phyloP scores from a whole-genome alignment of 2,113 vertebrate genomes.

The Aptenodytes patagonicus region DNA sequence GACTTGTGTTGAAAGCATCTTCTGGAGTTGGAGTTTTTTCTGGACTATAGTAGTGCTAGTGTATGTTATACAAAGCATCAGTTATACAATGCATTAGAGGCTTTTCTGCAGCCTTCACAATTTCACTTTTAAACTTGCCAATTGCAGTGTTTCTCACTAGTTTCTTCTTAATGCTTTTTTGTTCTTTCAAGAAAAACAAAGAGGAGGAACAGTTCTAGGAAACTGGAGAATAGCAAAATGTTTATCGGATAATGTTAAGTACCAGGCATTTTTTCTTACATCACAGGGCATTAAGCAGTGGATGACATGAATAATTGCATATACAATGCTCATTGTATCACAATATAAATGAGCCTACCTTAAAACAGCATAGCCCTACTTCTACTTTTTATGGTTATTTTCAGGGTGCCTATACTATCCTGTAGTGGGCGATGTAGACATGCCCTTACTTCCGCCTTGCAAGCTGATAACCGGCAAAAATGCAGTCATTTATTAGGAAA shows the following conservation, averaged over 20 bases:
- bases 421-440: neutral
- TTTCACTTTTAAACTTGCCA: neutral
- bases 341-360: neutral
- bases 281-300: neutral
- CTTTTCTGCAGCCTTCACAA: neutral
- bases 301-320: neutral
- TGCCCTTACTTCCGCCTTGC: neutral
- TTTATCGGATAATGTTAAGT: neutral
- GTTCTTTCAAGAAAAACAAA: neutral
- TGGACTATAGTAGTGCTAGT: neutral
- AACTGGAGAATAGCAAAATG: neutral
- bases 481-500: neutral
- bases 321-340: neutral
- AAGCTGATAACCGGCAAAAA: neutral
- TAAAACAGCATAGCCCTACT: neutral
- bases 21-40: neutral
- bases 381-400: neutral
- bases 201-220: neutral
- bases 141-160: neutral
- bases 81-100: neutral
- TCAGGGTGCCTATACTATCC: neutral
- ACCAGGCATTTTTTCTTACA: neutral
- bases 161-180: neutral
- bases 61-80: neutral
- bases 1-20: neutral